These are phyloP conservation scores for Isurus oxyrinchus DNA, from an alignment of 2,113 vertebrate species.

Conservation along the genomic window DNA sequence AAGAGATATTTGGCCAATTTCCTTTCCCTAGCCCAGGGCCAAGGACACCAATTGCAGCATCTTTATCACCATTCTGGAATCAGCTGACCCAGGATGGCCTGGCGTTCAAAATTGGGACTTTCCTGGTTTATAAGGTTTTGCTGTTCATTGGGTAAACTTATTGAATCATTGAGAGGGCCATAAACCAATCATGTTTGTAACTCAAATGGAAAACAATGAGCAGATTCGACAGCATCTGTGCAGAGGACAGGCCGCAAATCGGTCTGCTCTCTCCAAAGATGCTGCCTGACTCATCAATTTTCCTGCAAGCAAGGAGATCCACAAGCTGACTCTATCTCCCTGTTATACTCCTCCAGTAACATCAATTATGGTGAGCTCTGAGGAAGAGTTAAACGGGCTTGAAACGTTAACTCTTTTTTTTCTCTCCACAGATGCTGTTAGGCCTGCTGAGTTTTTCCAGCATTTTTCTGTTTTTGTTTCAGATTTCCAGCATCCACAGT, in stretches of 20 bases:
- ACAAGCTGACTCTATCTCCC: background rate
- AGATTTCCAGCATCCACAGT: no score
- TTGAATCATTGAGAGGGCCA: background rate
- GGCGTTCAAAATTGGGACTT: background rate
- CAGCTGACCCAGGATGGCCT: background rate
- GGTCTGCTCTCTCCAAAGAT: background rate
- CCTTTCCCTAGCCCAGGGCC: background rate
- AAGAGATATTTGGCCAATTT: background rate
- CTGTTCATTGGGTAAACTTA: background rate
- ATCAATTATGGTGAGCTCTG: background rate
- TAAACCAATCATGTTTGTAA: background rate
- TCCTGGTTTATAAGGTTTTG: background rate
- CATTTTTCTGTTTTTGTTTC: no score
- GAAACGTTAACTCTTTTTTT: no score
- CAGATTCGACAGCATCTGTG: background rate
- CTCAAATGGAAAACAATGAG: background rate
- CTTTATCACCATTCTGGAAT: background rate
- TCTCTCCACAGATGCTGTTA: no score
- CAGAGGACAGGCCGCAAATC: background rate
- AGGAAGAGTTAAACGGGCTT: no score
- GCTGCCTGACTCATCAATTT: background rate
- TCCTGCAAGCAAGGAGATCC: background rate
- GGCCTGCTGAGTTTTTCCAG: no score
- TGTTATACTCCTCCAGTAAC: background rate
- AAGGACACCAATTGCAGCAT: background rate